Percentiles rank a stretch among this genome's conserved stretches.
Conservation (phyloP, 1,140 invertebrate species). For the Drosophila sechellia region DNA sequence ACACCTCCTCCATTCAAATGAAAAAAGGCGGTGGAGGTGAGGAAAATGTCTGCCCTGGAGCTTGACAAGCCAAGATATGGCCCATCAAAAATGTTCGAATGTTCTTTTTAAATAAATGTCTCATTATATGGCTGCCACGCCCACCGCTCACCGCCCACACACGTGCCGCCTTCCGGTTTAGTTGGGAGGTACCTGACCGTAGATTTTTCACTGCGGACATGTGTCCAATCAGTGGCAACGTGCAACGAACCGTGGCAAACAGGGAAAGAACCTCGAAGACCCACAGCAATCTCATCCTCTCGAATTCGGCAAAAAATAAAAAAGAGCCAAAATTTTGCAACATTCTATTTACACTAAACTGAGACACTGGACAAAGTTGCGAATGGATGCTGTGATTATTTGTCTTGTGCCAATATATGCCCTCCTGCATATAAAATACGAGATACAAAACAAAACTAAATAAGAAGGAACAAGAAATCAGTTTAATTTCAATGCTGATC, state of each 20-base stretch:
- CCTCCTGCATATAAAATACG: slow-evolving; percentile 52
- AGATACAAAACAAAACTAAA: slow-evolving; percentile 28
- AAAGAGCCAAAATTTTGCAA: slow-evolving; percentile 30
- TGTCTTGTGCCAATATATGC: slow-evolving; percentile 57
- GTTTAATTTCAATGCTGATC: slow-evolving; percentile 57
- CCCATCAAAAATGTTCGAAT: slow-evolving; percentile 53
- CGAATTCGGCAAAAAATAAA: not conserved
- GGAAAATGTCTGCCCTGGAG: slow-evolving; percentile 28
- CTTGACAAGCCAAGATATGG: slow-evolving; percentile 32
- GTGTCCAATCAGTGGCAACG: slow-evolving; percentile 62
- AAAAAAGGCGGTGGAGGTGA: not conserved
- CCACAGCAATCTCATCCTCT: slow-evolving; percentile 7
- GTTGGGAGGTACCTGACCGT: slow-evolving; percentile 26
- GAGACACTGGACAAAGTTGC: slow-evolving; percentile 19
- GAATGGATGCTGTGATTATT: slow-evolving; percentile 39
- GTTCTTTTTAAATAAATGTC: slow-evolving; percentile 62
- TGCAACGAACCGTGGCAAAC: slow-evolving; percentile 49
- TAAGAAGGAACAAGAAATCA: slow-evolving; percentile 9
- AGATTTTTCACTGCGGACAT: slow-evolving; percentile 58
- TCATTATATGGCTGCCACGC: slow-evolving; percentile 50
- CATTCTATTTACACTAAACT: slow-evolving; percentile 50
- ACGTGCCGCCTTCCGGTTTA: slow-evolving; percentile 46
- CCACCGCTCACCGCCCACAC: slow-evolving; percentile 10
- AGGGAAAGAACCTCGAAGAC: slow-evolving; percentile 33
- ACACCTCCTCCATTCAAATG: not conserved